Percentiles rank a stretch among this genome's conserved stretches.
Conservation (phyloP, 2,113 vertebrate genomes). For the Platycercus adscitus region DNA sequence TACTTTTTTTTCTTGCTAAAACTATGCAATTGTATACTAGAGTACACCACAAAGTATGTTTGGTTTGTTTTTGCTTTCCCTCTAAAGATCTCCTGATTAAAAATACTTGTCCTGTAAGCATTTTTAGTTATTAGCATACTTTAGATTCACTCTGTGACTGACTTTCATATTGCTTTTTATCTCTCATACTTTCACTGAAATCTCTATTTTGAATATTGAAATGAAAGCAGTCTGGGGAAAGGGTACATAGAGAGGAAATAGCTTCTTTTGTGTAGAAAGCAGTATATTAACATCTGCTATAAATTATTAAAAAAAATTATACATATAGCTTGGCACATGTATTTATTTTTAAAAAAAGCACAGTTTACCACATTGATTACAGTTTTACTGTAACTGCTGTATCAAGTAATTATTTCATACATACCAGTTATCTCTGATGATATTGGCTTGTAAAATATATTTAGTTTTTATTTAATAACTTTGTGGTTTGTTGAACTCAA, state of each 20-base stretch:
- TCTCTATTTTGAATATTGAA: neutral
- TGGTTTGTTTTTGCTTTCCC: neutral
- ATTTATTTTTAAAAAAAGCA: neutral
- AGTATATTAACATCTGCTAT: neutral
- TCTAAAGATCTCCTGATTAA: neutral
- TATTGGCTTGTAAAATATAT: neutral
- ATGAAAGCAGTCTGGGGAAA: neutral
- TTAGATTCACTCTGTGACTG: neutral
- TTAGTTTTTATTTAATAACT: neutral
- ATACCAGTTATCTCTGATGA: neutral
- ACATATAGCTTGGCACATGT: neutral
- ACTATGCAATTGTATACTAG: neutral
- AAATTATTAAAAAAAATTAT: neutral
- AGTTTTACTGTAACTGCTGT: neutral
- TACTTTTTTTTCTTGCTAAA: neutral
- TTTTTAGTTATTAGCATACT: neutral
- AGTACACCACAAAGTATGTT: rapidly evolving
- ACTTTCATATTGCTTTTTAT: neutral
- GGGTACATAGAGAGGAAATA: neutral
- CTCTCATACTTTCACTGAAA: neutral
- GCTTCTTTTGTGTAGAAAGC: neutral
- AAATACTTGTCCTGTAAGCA: neutral
- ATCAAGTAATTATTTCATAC: neutral
- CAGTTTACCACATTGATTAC: neutral
- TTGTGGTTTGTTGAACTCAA: neutral